These are phyloP conservation scores for Hestina assimilis DNA, from an alignment of 1,140 invertebrate genomes.

Conservation along the genomic window DNA sequence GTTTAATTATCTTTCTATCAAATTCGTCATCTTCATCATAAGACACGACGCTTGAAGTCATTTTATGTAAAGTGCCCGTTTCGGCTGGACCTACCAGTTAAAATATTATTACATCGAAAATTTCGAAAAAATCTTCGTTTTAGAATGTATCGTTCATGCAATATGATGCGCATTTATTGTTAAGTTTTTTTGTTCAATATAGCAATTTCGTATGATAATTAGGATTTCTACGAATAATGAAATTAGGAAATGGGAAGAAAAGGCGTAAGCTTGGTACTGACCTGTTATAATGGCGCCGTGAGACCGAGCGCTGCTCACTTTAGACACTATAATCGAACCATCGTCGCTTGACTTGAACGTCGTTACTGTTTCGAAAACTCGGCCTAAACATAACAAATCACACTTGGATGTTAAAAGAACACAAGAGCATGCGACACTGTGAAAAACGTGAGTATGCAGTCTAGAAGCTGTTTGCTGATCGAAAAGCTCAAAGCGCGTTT, in stretches of 20 bases:
- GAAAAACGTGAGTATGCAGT: conserved; percentile 52
- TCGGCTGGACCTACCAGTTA: conserved; percentile 82
- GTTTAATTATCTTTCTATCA: conserved; percentile 64
- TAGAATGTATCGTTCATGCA: conserved; percentile 37
- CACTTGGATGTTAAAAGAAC: conserved; percentile 71
- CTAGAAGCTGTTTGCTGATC: conserved; percentile 65
- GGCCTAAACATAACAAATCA: conserved; percentile 75
- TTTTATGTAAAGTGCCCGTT: conserved; percentile 82
- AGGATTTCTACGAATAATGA: conserved; percentile 18
- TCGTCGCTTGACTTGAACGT: conserved; percentile 80
- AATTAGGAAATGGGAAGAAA: conserved; percentile 39
- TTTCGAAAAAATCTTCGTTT: conserved; percentile 37
- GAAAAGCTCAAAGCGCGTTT: conserved; percentile 65
- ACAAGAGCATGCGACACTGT: conserved; percentile 66
- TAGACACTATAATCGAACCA: conserved; percentile 82
- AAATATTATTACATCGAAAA: conserved; percentile 68
- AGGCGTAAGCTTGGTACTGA: conserved; percentile 69
- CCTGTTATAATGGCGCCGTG: conserved; percentile 82
- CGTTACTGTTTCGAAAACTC: conserved; percentile 80
- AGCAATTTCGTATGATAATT: conserved; percentile 21
- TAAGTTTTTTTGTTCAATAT: conserved; percentile 2
- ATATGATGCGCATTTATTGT: conserved; percentile 20
- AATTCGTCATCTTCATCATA: conserved; percentile 70
- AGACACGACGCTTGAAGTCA: conserved; percentile 80
- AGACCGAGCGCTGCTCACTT: conserved; percentile 80